These are phyloP conservation scores for Acyrthosiphon pisum DNA, from an alignment of 1,140 invertebrate species.

Conservation along the genomic window DNA sequence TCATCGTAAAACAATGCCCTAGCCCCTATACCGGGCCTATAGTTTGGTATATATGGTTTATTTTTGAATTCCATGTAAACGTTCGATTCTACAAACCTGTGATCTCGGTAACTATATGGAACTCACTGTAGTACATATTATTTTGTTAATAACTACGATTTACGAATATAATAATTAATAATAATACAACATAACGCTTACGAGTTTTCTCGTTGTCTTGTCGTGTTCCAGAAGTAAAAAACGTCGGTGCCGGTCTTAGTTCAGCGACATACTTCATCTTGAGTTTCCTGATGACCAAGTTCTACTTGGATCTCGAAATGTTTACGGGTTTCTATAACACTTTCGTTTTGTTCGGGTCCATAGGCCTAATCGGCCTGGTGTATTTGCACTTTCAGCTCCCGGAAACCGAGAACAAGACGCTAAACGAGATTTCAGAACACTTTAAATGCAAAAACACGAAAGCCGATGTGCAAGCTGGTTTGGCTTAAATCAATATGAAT, in stretches of 20 bases:
- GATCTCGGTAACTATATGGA: no score
- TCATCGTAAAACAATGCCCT: no score
- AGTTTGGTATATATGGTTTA: no score
- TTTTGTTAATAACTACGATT: no score
- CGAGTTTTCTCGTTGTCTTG: background rate
- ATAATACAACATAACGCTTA: background rate
- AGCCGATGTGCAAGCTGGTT: background rate
- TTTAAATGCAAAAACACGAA: background rate
- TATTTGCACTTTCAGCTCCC: constrained; percentile 12
- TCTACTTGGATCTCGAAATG: constrained; percentile 27
- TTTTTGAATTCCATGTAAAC: no score
- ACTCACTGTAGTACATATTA: no score
- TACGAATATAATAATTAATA: background rate
- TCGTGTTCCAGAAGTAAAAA: constrained; percentile 2
- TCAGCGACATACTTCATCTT: constrained; percentile 17
- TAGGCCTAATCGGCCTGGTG: background rate
- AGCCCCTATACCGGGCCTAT: no score
- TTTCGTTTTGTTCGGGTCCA: background rate
- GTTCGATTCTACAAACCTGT: no score
- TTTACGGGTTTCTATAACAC: constrained; percentile 1
- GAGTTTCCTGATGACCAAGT: constrained; percentile 35
- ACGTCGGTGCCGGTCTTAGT: background rate
- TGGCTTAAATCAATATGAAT: background rate
- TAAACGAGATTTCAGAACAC: constrained; percentile 23
- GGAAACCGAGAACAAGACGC: constrained; percentile 42